phyloP scores from a whole-genome alignment of 2,113 vertebrate genomes.

The Picathartes gymnocephalus region DNA sequence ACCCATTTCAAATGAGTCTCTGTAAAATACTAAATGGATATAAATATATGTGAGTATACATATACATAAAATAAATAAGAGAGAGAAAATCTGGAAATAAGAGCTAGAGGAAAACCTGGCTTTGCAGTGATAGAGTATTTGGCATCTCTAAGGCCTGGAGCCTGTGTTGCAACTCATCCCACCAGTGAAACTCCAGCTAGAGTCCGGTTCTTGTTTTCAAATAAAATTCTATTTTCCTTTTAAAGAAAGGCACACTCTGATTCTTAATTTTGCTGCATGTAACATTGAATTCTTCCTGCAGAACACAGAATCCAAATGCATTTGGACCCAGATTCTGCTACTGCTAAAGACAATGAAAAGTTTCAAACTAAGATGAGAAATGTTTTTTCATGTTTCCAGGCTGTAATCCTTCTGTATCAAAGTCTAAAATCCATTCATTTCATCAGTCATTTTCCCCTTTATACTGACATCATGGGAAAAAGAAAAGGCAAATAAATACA shows the following conservation, averaged over 20 bases:
- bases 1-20: neutral
- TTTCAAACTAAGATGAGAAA: neutral
- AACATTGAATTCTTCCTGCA: neutral
- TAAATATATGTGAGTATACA: neutral
- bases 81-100: neutral
- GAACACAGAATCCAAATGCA: neutral
- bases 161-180: neutral
- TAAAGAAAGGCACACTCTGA: neutral
- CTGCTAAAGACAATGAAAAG: neutral
- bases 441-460: neutral
- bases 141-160: neutral
- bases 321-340: neutral
- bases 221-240: neutral
- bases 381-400: neutral
- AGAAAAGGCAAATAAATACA: conserved; percentile 3
- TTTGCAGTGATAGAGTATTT: neutral
- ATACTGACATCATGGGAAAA: neutral
- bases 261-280: neutral
- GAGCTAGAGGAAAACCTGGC: neutral
- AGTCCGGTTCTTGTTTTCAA: neutral
- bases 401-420: neutral
- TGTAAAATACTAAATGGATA: neutral
- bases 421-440: neutral
- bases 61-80: neutral
- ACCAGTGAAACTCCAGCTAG: neutral